Percentiles rank a stretch among this genome's conserved stretches.
phyloP scores from a whole-genome alignment of 2,113 vertebrate species.

The Coracopsis vasa region DNA sequence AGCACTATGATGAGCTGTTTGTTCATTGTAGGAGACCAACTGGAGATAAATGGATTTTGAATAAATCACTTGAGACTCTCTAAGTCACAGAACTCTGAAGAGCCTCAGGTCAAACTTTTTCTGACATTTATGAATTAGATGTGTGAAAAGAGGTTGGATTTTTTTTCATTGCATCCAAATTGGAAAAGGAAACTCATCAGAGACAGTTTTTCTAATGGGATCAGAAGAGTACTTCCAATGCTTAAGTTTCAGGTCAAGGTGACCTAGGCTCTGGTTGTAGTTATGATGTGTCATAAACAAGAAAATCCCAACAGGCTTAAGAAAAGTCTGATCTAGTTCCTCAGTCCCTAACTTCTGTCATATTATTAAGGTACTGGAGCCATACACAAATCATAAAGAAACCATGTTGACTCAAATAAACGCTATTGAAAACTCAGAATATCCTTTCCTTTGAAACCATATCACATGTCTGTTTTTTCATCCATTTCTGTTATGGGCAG shows the following conservation, averaged over 20 bases:
- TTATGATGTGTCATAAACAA: not conserved
- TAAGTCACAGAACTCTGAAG: not conserved
- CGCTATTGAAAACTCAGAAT: not conserved
- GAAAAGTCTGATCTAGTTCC: not conserved
- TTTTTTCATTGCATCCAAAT: not conserved
- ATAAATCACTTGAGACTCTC: not conserved
- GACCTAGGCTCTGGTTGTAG: not conserved
- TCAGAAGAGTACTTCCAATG: not conserved
- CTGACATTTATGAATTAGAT: not conserved
- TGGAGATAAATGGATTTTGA: slow-evolving; percentile 7
- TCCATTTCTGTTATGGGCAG: not conserved
- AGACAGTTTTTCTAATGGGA: not conserved
- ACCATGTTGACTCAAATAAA: not conserved
- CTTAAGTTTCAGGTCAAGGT: not conserved
- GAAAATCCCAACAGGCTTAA: not conserved
- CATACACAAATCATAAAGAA: not conserved
- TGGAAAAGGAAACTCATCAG: not conserved
- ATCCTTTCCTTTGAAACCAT: not conserved
- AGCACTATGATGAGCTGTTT: slow-evolving; percentile 32
- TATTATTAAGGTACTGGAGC: not conserved
- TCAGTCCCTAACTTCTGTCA: not conserved
- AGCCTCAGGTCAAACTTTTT: not conserved
- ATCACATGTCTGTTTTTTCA: not conserved
- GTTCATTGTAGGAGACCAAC: not conserved
- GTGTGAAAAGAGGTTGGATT: not conserved